These are phyloP conservation scores for Pandemis cinnamomeana DNA, from an alignment of 2,888 invertebrate species.

Conservation along the genomic window DNA sequence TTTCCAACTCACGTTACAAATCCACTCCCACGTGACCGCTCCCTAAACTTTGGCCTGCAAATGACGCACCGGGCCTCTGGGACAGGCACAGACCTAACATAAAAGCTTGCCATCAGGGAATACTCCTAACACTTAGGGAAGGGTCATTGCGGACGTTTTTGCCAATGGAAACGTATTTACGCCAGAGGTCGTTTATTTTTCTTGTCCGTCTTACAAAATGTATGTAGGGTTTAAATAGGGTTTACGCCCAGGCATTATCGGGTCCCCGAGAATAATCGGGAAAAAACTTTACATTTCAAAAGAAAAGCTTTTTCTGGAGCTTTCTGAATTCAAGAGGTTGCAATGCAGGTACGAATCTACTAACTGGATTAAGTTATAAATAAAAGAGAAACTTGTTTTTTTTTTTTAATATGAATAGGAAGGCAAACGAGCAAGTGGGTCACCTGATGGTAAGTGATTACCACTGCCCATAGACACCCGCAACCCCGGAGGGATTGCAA, in stretches of 20 bases:
- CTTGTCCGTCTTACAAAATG: background rate
- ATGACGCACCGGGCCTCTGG: constrained; percentile 11
- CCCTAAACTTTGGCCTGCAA: constrained; percentile 14
- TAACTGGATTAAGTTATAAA: too few relatives aligned
- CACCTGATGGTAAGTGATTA: too few relatives aligned
- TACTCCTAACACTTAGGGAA: constrained; percentile 6
- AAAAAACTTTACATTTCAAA: background rate
- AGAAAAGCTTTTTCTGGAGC: background rate
- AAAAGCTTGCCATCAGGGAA: constrained; percentile 24
- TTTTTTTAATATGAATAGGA: too few relatives aligned
- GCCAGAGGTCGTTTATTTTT: background rate
- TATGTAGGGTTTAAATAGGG: background rate
- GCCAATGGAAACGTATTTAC: constrained; percentile 6
- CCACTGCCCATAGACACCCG: too few relatives aligned
- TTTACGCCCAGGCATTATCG: background rate
- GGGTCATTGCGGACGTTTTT: constrained; percentile 10
- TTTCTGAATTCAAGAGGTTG: background rate
- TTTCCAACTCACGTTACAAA: constrained; percentile 3
- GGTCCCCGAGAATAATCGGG: background rate
- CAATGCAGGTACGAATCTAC: too few relatives aligned
- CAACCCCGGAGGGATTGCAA: too few relatives aligned
- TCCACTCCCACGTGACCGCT: background rate
- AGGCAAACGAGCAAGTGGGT: too few relatives aligned
- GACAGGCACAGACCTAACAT: background rate
- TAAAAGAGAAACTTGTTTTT: too few relatives aligned